A percentile compares a stretch with the other conserved stretches of the same genome.
These are phyloP conservation scores for Archips crataeganus DNA, from an alignment of 2,888 invertebrate genomes.

Conservation along the genomic window DNA sequence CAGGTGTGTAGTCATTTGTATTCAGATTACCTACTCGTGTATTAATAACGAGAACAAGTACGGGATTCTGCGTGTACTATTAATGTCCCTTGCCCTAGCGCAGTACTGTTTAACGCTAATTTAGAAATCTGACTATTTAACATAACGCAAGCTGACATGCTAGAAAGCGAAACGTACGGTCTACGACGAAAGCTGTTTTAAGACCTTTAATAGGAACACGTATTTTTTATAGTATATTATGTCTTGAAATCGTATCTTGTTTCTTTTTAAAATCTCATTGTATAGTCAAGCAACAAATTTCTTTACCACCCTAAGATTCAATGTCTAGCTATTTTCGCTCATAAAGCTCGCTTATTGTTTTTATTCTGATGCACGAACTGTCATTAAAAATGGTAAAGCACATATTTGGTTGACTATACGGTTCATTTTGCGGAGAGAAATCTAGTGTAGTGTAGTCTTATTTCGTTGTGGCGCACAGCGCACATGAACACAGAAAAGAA, in stretches of 20 bases:
- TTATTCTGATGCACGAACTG: no score
- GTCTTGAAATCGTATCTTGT: neutral
- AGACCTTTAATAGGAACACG: neutral
- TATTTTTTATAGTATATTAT: neutral
- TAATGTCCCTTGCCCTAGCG: constrained; percentile 2
- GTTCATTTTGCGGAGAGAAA: neutral
- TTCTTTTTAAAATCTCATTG: neutral
- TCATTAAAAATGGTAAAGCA: no score
- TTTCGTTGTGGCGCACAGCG: neutral
- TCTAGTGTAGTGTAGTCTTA: neutral
- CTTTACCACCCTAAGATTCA: no score
- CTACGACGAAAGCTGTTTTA: neutral
- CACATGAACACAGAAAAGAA: neutral
- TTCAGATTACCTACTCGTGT: constrained; percentile 24
- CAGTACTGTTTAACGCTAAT: neutral
- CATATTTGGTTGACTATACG: neutral
- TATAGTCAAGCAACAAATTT: no score
- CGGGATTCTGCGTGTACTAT: constrained; percentile 12
- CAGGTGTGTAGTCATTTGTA: constrained; percentile 75
- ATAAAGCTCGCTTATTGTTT: no score
- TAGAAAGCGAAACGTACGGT: neutral
- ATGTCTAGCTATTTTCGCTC: no score
- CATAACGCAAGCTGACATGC: neutral
- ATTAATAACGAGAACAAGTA: constrained; percentile 9
- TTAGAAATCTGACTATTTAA: neutral